phyloP scores from a whole-genome alignment of 2,888 invertebrate genomes.

The Horisme vitalbata region DNA sequence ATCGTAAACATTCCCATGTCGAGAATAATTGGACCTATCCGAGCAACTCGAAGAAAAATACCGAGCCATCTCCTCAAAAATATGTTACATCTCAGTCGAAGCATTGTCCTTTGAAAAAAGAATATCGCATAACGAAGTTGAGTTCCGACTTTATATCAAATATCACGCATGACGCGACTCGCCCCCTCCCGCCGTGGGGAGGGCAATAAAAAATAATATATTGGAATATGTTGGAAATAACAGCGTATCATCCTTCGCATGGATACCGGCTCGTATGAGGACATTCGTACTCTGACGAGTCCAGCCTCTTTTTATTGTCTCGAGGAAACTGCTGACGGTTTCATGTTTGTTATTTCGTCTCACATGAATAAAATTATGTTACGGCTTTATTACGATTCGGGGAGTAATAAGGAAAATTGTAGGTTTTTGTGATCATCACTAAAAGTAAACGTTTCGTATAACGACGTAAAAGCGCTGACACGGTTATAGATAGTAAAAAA shows the following conservation, averaged over 20 bases:
- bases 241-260: conserved; percentile 79
- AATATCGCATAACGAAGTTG: conserved; percentile 82
- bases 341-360: conserved; percentile 63
- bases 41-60: conserved; percentile 70
- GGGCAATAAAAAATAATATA: conserved; percentile 84
- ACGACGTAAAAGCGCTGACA: conserved; percentile 20
- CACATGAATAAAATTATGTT: conserved; percentile 66
- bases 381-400: conserved; percentile 49
- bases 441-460: conserved; percentile 25
- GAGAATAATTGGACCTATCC: conserved; percentile 74
- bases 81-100: conserved; percentile 69
- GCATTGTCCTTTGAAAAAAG: conserved; percentile 82
- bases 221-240: conserved; percentile 84
- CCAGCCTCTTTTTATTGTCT: conserved; percentile 76
- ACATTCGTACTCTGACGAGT: conserved; percentile 74
- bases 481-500: conserved; percentile 17
- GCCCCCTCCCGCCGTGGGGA: conserved; percentile 55
- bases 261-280: conserved; percentile 63
- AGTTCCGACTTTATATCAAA: conserved; percentile 83
- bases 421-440: conserved; percentile 34
- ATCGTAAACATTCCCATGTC: conserved; percentile 66
- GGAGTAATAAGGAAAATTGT: conserved; percentile 56
- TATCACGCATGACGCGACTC: conserved; percentile 80
- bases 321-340: conserved; percentile 66
- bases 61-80: conserved; percentile 69